Evolutionary conservation across 53 echinoderm and acorn worm species (phyloP).

Genomic region (Arbacia lixula): DNA sequence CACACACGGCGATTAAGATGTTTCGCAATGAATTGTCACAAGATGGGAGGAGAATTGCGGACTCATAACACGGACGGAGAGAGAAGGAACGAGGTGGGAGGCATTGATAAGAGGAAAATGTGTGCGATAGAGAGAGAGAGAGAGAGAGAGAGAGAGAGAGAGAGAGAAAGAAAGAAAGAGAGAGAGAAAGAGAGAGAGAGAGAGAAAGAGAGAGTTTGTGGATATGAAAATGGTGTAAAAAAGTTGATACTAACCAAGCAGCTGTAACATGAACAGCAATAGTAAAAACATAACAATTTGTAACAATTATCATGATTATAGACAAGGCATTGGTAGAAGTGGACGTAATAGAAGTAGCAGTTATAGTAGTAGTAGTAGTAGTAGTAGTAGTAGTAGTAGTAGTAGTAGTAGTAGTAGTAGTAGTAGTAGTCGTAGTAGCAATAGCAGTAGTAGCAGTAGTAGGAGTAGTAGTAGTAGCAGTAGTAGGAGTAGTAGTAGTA

Average conservation of each 20-base stretch:
- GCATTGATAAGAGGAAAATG: background rate
- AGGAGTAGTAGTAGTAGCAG: constrained; percentile 1
- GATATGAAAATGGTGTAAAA: too few relatives aligned
- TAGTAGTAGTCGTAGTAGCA: background rate
- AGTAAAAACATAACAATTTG: too few relatives aligned
- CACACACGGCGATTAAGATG: constrained; percentile 42
- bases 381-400: constrained; percentile 8
- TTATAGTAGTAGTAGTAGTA: constrained; percentile 2
- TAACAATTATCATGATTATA: too few relatives aligned
- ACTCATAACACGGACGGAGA: background rate
- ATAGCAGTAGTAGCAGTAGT: constrained; percentile 2
- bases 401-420: constrained; percentile 9
- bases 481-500: constrained; percentile 19
- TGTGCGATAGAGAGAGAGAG: background rate
- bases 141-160: constrained; percentile 1
- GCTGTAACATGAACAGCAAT: too few relatives aligned
- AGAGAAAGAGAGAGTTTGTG: background rate
- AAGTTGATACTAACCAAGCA: too few relatives aligned
- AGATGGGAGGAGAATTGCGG: background rate
- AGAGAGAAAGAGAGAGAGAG: background rate
- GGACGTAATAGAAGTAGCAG: too few relatives aligned
- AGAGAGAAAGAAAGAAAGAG: background rate
- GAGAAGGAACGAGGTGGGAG: background rate
- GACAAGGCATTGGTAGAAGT: too few relatives aligned
- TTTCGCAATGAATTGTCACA: constrained; percentile 49